phyloP scores from a whole-genome alignment of 2,797 vertebrate genomes.

The Enteromius trimaculatus region DNA sequence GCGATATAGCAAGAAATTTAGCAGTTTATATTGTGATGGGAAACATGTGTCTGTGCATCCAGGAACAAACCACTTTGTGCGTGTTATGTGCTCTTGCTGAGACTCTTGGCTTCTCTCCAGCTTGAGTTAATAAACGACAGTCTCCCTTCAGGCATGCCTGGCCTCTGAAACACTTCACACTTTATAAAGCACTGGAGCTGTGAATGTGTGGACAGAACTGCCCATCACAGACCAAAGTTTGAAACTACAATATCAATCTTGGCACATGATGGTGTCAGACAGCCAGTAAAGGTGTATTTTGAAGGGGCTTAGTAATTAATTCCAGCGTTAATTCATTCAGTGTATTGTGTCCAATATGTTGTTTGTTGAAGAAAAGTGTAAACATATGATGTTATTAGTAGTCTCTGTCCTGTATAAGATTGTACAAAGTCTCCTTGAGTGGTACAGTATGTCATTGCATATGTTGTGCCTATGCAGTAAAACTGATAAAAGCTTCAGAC shows the following conservation, averaged over 20 bases:
- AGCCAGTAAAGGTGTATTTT: not conserved
- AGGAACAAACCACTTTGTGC: not conserved
- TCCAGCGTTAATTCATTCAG: not conserved
- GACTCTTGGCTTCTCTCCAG: constrained; percentile 47
- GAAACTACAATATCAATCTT: not conserved
- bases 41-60: not conserved
- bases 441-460: not conserved
- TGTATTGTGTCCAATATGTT: not conserved
- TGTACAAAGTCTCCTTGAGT: not conserved
- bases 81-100: constrained; percentile 6
- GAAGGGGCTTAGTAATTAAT: not conserved
- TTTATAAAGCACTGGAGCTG: constrained; percentile 48
- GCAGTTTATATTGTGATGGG: not conserved
- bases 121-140: constrained; percentile 52
- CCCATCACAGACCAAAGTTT: not conserved
- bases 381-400: not conserved
- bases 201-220: constrained; percentile 11
- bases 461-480: constrained; percentile 8
- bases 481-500: constrained; percentile 24
- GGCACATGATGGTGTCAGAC: not conserved
- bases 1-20: not conserved
- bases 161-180: constrained; percentile 54
- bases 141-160: constrained; percentile 53
- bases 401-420: not conserved
- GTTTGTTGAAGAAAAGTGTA: not conserved